Base-by-base conservation (phyloP, 2,888 invertebrate species). In the Operophtera brumata region DNA sequence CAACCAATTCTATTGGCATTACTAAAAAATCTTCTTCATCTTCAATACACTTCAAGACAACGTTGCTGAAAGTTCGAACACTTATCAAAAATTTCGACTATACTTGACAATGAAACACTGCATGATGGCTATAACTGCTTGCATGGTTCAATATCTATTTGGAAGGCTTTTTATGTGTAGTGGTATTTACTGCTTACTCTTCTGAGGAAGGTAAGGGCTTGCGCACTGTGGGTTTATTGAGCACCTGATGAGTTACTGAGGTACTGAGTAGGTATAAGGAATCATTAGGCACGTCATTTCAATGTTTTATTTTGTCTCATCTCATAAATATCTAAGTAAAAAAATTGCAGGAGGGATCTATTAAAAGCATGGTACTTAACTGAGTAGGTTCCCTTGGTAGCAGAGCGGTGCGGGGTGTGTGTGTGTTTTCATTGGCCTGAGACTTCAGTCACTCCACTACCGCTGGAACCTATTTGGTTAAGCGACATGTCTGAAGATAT, bases 151-250 rank as follows among this genome's bases (percentile, higher is more conserved):
- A 75, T 79, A 81, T 75, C 67, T 76, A 80, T 78, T 76, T 77
- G 76, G 77, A 61, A 73, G 36, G 89, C 89, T 89, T 89, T 89
- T 89, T 89, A 89, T 89, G 89, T 89, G 87, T 89, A 89, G 87
- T 68, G 50, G 61, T 62, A 59, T 61, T 69, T 71, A 73, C 62
- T 62, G 66, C 69, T 69, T 63, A 36, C 20, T 60, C 43, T 60
- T 62, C 57, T 39, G 50, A 63, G 64, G 39, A 62, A 71, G 78
- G 77, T 80, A 75, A 77, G 73, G 67, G 67, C 71, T 71, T 72
- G 54, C 58, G 64, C 63, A 69, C 67, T 60, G 66, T 61, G 64
- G 44, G 49, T 57, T 62, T 64, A 56, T 40, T 44, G 14, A 62
- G 59, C 62, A 62, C 66, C 12, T 55, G 45, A 59, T 52, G 49